Percentiles rank a stretch among this genome's conserved stretches.
Evolutionary conservation across 2,113 vertebrate species (phyloP).

Genomic region (Todiramphus chloris): DNA sequence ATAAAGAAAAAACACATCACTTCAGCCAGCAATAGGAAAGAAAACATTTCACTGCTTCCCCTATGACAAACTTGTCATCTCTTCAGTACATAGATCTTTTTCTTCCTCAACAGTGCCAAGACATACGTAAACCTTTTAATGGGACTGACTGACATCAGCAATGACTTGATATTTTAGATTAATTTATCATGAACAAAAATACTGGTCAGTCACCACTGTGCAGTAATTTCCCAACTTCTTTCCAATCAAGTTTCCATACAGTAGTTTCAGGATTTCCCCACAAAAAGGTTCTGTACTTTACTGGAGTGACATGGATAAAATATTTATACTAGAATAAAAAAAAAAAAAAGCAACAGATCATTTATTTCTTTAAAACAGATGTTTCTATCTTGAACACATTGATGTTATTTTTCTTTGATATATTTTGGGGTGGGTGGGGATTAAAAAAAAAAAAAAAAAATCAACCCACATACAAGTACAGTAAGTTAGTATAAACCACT

Average conservation of each 20-base stretch:
- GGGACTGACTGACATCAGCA: not conserved
- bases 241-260: not conserved
- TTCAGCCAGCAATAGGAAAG: not conserved
- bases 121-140: not conserved
- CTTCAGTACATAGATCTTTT: not conserved
- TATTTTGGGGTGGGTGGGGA: not conserved
- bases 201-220: not conserved
- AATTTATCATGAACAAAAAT: not conserved
- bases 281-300: not conserved
- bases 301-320: not conserved
- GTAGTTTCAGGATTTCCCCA: not conserved
- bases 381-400: not conserved
- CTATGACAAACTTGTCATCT: not conserved
- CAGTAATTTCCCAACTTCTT: not conserved
- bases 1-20: not conserved
- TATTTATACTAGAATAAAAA: not conserved
- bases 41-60: not conserved
- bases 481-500: not conserved
- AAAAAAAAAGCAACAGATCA: not conserved
- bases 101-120: not conserved
- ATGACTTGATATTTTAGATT: not conserved
- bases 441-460: not conserved
- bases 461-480: not conserved
- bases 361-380: not conserved
- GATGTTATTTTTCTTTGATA: not conserved